phyloP scores from a whole-genome alignment of 2,113 vertebrate genomes.

The Pteruthius melanotis region DNA sequence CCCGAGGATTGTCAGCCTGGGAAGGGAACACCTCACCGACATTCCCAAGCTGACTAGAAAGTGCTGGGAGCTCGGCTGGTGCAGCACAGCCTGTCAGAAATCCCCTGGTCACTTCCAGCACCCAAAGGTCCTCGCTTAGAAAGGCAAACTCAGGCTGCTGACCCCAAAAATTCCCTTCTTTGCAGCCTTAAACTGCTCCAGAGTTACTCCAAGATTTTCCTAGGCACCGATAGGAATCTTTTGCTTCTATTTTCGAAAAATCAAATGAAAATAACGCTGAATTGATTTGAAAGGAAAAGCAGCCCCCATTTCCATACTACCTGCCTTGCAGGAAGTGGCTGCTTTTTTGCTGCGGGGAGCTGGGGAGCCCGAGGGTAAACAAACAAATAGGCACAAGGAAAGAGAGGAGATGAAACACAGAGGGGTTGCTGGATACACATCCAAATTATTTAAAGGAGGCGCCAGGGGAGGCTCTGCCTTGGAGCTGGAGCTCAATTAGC shows the following conservation, averaged over 20 bases:
- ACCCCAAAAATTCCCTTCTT: background rate
- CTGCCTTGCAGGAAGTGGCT: constrained; percentile 31
- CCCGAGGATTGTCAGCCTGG: background rate
- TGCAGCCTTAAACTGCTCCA: background rate
- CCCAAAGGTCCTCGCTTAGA: background rate
- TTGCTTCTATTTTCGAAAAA: background rate
- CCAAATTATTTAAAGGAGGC: constrained; percentile 4
- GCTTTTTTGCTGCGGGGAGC: background rate
- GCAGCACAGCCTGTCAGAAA: background rate
- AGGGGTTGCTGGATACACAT: background rate
- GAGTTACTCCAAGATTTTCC: background rate
- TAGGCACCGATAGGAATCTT: background rate
- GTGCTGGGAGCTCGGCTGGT: background rate
- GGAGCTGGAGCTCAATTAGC: background rate
- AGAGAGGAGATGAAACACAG: background rate
- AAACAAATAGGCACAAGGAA: constrained; percentile 28
- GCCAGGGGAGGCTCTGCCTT: background rate
- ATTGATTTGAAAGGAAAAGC: constrained; percentile 58
- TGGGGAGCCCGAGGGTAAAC: background rate
- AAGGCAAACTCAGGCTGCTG: background rate
- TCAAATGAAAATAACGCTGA: background rate
- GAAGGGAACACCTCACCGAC: background rate
- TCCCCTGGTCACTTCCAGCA: background rate
- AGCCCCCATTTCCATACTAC: constrained; percentile 26
- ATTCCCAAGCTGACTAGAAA: background rate